Evolutionary conservation across 2,888 invertebrate genomes (phyloP), one percentile per base, ranked within the genome.

Genomic region (Lasius fuliginosus): DNA sequence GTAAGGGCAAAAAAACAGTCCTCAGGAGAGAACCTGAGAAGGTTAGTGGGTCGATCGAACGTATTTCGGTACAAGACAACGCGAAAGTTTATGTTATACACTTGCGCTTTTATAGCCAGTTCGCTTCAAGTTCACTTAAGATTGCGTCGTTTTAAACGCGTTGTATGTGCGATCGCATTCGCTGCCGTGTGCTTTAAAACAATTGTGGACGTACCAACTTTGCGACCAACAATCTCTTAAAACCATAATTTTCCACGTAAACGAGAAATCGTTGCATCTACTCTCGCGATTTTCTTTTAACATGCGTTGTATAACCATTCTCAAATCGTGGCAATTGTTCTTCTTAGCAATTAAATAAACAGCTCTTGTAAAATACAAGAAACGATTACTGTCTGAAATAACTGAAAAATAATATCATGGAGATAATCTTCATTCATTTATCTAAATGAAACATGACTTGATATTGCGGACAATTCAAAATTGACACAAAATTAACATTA

Each of bases 1-100:
- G 42, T 27, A 46, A 56, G 64, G 33, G 58, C 49, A 58, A 36
- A 82, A 42, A 77, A 79, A 88, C 53, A 62, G 68, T 62, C 9
- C 74, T 42, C 79, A 18, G 11, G 73, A 62, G 85, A 77, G 40
- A 46, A 49, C 30, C 73, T 67, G 62, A 65, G 85, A 88, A 86
- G 77, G 85, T 86, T 77, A 73, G 49, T 79, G 62, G 86, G 83
- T 85, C 88, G 86, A 88, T 88, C 76, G 75, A 86, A 83, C 65
- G 85, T 83, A 83, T 83, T 85, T 88, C 83, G 68, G 64, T 76
- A 58, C 53, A 67, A 82, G 73, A 75, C 73, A 77, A 27, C 23
- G 67, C 81, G 74, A 76, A 82, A 84, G 58, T 88, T 88, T 77
- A 76, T 53, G 30, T 73, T 75, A 58, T 82, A 84, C 73, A 53